phyloP scores from a whole-genome alignment of 2,113 vertebrate species.

The Sylvietta virens region DNA sequence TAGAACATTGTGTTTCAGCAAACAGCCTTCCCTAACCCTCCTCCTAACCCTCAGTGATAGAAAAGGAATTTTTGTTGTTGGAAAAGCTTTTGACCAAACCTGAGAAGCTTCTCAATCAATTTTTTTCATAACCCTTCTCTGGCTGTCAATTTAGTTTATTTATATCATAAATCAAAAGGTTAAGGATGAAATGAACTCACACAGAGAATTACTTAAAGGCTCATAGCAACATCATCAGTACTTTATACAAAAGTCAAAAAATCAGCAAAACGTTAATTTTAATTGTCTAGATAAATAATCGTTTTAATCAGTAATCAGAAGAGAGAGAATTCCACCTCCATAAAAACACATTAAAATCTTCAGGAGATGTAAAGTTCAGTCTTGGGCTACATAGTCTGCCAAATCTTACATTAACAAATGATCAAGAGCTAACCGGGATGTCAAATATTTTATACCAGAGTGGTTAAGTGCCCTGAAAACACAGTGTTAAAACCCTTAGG shows the following conservation, averaged over 20 bases:
- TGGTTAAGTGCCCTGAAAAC: not conserved
- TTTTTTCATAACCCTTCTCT: not conserved
- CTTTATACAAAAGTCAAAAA: not conserved
- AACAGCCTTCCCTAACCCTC: not conserved
- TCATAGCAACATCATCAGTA: not conserved
- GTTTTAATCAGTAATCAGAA: not conserved
- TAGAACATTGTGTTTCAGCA: not conserved
- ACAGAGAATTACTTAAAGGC: not conserved
- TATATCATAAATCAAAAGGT: not conserved
- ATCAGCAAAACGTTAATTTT: not conserved
- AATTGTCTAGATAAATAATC: not conserved
- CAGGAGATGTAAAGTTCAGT: not conserved
- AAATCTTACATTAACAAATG: not conserved
- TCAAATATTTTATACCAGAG: not conserved
- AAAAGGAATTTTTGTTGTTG: not conserved
- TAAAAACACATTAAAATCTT: not conserved
- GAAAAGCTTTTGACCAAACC: not conserved
- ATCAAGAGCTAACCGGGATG: not conserved
- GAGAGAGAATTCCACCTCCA: not conserved
- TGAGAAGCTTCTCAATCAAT: not conserved
- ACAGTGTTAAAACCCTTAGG: not conserved
- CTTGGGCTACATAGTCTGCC: not conserved
- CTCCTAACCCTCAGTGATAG: not conserved
- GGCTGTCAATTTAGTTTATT: not conserved
- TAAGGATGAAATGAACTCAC: not conserved